Evolutionary conservation across 2,797 vertebrate genomes (phyloP).

Genomic region (Rhinichthys osculus): DNA sequence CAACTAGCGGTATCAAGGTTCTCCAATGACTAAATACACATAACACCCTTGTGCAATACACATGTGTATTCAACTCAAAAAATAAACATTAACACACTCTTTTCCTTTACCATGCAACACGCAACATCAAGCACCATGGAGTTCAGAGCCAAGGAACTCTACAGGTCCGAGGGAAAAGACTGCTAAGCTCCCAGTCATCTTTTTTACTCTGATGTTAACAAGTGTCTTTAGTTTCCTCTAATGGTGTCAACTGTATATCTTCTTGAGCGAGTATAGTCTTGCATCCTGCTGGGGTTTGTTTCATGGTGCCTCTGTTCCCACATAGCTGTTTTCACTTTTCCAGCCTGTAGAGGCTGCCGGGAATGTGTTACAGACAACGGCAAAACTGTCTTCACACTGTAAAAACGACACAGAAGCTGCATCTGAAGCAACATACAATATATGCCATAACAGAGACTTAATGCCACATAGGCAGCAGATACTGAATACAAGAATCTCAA

Average conservation of each 20-base stretch:
- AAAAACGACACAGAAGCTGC: background rate
- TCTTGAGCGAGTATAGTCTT: constrained; percentile 20
- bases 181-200: background rate
- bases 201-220: constrained; percentile 23
- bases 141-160: constrained; percentile 15
- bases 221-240: constrained; percentile 24
- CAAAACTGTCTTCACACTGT: background rate
- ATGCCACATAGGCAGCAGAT: background rate
- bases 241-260: constrained; percentile 33
- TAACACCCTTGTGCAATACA: constrained; percentile 25
- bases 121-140: background rate
- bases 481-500: background rate
- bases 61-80: constrained; percentile 7
- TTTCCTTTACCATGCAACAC: background rate
- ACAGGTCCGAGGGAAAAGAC: constrained; percentile 7
- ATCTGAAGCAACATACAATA: constrained; percentile 9
- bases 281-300: constrained; percentile 27
- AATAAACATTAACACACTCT: background rate
- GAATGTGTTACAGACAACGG: background rate
- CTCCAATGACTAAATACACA: constrained; percentile 13
- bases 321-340: constrained; percentile 18
- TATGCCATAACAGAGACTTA: background rate
- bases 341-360: constrained; percentile 1
- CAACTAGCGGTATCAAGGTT: constrained; percentile 10
- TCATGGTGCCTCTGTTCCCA: constrained; percentile 15